Base-by-base conservation (phyloP, 2,113 vertebrate genomes). In the Etia nguti region DNA sequence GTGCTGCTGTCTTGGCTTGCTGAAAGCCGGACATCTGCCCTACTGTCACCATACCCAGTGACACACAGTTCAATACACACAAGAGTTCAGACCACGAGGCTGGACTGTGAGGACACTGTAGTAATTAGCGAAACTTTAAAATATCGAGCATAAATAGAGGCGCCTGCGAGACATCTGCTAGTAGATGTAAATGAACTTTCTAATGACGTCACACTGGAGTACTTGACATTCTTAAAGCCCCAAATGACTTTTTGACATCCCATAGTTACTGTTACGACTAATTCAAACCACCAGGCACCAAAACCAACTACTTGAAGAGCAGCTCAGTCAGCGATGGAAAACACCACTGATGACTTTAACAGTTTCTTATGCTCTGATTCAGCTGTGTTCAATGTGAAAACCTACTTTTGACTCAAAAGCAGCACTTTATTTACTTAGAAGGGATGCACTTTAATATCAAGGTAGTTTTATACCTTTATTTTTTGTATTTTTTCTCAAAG, bases 11-110 rank as follows among this genome's bases (percentile, higher is more conserved):
- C 48, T 68, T 57, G 62, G 11, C 79, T 11, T 9, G 82, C 70
- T 88, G 82, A 85, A 70, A 52, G 36, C 83, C 22, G 62, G 83
- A 88, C 80, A 83, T 80, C 86, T 86, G 83, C 79, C 54, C 70
- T 20, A 11, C 83, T 80, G 75, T 81, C 75, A 70, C 56, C 60
- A 77, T 77, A 62, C 70, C 59, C 7, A 68, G 43, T 38, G 34
- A 59, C 48, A 73, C 59, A 43, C 50, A 68, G 79, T 29, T 46
- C 16, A 60, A 4, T 80, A 46, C 54, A 59, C 59, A 31, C 29
- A 65, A 41, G 22, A 73, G 4, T 46, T 73, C 68, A 48, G 68
- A 48, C 10, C 6, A 29, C 15, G 10, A 48, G 70, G 15, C 24
- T 48, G 43, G 68, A 11, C 68, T 3, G 10, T 75, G 68, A 75